Evolutionary conservation across 2,113 vertebrate species (phyloP), one percentile per base, ranked within the genome.

Genomic region (Platycercus adscitus): DNA sequence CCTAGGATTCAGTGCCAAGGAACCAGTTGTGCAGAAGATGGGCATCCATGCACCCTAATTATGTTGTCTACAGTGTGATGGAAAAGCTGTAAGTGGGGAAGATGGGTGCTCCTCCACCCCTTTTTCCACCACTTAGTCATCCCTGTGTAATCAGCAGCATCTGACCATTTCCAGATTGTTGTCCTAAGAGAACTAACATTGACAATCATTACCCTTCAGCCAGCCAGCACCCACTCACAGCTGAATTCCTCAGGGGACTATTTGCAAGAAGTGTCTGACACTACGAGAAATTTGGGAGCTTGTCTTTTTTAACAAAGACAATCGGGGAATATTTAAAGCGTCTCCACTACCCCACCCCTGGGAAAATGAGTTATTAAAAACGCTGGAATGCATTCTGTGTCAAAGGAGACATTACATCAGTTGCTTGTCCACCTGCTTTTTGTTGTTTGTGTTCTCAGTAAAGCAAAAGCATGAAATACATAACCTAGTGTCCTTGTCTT

Each of bases 331-430:
- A 85, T 69, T 91, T 89, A 69, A 80, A 82, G 44, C 66, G 92
- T 31, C 73, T 41, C 31, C 75, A 71, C 37, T 65, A 79, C 35
- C 73, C 66, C 41, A 43, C 37, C 56, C 49, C 69, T 72, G 49
- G 84, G 87, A 76, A 93, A 93, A 96, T 9, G 28, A 82, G 47
- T 82, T 94, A 85, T 79, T 92, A 87, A 90, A 94, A 89, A 70
- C 9, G 28, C 17, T 81, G 82, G 86, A 91, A 80, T 33, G 53
- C 46, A 46, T 83, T 41, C 55, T 64, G 53, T 96, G 85, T 63
- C 93, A 73, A 93, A 96, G 60, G 63, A 90, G 94, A 90, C 3
- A 14, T 86, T 50, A 70, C 88, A 86, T 75, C n/a, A 90, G 75
- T 58, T 0, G 0, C 50, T 46, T 16, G 41, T 10, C 76, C 26